These are phyloP conservation scores for Clytia hemisphaerica DNA, from an alignment of 30 jellyfish, hydroid and myxozoan species.

Conservation along the genomic window DNA sequence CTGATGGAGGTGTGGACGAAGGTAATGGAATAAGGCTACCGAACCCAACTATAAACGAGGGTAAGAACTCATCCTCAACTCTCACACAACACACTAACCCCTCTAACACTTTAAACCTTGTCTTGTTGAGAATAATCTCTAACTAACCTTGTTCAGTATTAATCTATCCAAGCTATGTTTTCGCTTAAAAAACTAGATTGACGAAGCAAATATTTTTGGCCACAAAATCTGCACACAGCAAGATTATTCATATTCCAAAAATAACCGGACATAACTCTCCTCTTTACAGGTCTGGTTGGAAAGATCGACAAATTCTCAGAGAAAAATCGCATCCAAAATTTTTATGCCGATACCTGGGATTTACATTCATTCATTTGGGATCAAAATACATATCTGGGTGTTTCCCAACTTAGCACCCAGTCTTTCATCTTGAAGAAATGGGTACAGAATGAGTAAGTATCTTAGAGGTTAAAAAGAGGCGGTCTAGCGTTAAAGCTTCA, in stretches of 20 bases:
- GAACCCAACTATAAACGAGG: no score
- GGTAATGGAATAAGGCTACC: no score
- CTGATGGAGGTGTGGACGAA: no score
- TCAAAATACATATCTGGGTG: constrained; percentile 35
- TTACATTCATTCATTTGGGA: constrained; percentile 53
- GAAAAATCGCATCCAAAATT: constrained; percentile 57
- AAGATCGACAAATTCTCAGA: constrained; percentile 53
- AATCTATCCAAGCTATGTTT: no score
- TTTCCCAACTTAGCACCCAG: constrained; percentile 59
- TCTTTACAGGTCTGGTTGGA: constrained; percentile 30
- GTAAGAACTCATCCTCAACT: no score
- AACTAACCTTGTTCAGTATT: no score
- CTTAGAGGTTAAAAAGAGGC: not conserved
- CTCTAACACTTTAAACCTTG: no score
- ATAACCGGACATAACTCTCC: not conserved
- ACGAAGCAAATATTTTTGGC: no score
- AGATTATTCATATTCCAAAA: not conserved
- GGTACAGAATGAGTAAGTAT: constrained; percentile 38
- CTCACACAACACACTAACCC: no score
- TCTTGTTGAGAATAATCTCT: no score
- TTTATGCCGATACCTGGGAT: constrained; percentile 92
- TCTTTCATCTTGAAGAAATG: constrained; percentile 63
- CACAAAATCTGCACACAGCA: not conserved
- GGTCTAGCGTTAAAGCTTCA: not conserved
- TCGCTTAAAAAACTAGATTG: no score